phyloP scores from a whole-genome alignment of 1,140 invertebrate genomes.

The Acromyrmex charruanus region DNA sequence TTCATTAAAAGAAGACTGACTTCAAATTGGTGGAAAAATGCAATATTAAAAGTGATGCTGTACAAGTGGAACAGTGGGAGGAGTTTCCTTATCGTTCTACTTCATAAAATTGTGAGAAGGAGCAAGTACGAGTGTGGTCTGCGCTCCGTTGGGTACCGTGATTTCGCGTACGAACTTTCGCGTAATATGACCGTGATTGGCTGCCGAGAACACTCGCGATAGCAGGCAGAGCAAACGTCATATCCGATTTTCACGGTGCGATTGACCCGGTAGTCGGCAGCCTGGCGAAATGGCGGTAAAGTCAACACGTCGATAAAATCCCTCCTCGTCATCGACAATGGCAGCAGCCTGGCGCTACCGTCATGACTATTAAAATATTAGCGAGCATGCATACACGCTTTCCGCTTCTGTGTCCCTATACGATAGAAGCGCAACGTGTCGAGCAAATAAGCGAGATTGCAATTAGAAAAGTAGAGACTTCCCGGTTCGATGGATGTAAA shows the following conservation, averaged over 20 bases:
- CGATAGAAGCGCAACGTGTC: conserved; percentile 26
- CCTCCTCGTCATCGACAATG: conserved; percentile 48
- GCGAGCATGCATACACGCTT: conserved; percentile 9
- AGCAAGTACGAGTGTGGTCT: not conserved
- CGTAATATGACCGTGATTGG: conserved; percentile 50
- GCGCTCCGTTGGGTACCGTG: not conserved
- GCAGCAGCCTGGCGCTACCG: conserved; percentile 16
- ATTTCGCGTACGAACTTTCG: conserved; percentile 53
- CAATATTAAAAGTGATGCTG: conserved; percentile 11
- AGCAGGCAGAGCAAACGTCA: conserved; percentile 61
- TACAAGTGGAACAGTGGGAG: not conserved
- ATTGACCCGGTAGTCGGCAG: conserved; percentile 68
- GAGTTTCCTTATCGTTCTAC: not conserved
- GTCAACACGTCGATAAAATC: conserved; percentile 67
- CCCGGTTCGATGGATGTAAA: conserved; percentile 62
- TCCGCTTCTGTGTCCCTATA: conserved; percentile 1
- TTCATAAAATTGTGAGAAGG: not conserved
- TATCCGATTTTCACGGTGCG: conserved; percentile 67
- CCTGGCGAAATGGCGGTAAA: conserved; percentile 66
- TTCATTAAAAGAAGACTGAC: not conserved
- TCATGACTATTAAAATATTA: conserved; percentile 63
- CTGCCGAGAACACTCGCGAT: conserved; percentile 53
- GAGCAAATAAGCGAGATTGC: conserved; percentile 56
- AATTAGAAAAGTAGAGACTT: conserved; percentile 64
- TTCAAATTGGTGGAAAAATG: not conserved